These are phyloP conservation scores for Dasypolia templi DNA, from an alignment of 2,888 invertebrate species.

Conservation along the genomic window DNA sequence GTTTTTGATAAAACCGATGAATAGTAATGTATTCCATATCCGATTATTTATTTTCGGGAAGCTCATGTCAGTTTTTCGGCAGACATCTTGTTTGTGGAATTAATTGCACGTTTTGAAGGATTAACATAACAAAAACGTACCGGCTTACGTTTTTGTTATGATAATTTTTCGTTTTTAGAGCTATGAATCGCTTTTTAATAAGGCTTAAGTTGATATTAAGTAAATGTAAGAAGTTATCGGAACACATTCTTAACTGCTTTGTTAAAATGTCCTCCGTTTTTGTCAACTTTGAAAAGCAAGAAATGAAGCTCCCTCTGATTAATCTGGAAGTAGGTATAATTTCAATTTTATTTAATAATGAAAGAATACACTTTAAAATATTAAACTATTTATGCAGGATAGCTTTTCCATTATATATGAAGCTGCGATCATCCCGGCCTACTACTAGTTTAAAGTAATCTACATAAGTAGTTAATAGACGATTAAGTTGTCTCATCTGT, in stretches of 20 bases:
- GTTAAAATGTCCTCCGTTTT: background rate
- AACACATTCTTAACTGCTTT: background rate
- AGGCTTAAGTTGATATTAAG: slow-evolving; percentile 42
- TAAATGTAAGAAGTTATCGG: slow-evolving; percentile 4
- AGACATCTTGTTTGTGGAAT: slow-evolving; percentile 61
- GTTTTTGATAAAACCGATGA: slow-evolving; percentile 78
- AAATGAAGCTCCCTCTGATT: background rate
- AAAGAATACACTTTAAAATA: background rate
- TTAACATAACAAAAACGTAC: too few species aligned
- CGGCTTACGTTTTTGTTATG: slow-evolving; percentile 49
- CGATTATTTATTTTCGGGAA: slow-evolving; percentile 68
- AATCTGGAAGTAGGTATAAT: background rate
- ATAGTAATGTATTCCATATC: slow-evolving; percentile 74
- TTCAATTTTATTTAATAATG: background rate
- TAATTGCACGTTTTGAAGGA: slow-evolving; percentile 63
- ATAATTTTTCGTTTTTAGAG: slow-evolving; percentile 57
- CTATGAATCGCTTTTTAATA: slow-evolving; percentile 53
- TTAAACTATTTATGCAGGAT: too few species aligned
- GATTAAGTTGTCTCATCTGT: background rate
- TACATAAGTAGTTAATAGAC: too few species aligned
- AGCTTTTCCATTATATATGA: background rate
- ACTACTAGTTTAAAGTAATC: too few species aligned
- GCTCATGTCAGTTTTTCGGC: slow-evolving; percentile 71
- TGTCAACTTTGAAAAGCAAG: slow-evolving; percentile 1
- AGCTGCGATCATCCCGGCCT: background rate